Conservation (phyloP, 1,140 invertebrate species). For the Aphelenchoides avenae region DNA sequence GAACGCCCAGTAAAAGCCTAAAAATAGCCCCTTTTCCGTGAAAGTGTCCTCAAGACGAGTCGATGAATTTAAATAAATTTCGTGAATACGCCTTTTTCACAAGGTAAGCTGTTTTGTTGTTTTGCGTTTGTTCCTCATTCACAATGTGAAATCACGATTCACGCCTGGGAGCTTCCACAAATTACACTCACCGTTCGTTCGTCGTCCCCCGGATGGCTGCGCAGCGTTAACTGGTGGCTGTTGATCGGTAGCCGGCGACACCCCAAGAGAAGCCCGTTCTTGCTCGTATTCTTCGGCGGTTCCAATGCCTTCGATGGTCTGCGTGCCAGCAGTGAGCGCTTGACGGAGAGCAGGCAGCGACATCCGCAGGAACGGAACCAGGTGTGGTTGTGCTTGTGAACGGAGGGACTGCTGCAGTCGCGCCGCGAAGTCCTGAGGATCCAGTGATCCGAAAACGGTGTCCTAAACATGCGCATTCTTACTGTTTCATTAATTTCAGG, state of each 20-base stretch:
- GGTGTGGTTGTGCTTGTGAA: conserved; percentile 11
- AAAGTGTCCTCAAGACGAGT: too few relatives aligned
- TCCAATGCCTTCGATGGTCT: conserved; percentile 17
- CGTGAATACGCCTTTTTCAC: too few relatives aligned
- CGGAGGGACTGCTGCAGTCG: conserved; percentile 4
- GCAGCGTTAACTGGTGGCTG: too few relatives aligned
- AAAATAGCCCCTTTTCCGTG: too few relatives aligned
- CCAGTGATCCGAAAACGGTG: conserved; percentile 13
- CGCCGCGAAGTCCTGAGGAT: conserved; percentile 16
- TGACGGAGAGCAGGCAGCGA: conserved; percentile 10
- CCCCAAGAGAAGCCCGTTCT: not conserved
- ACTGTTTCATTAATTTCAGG: not conserved
- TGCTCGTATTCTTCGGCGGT: conserved; percentile 8
- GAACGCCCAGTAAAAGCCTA: too few relatives aligned
- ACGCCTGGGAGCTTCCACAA: too few relatives aligned
- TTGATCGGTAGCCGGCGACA: not conserved
- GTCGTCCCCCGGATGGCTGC: too few relatives aligned
- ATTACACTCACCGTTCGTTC: too few relatives aligned
- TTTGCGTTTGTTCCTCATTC: too few relatives aligned
- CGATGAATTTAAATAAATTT: too few relatives aligned
- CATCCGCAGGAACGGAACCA: conserved; percentile 5
- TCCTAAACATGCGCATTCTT: conserved; percentile 16
- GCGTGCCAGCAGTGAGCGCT: conserved; percentile 10
- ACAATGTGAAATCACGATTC: too few relatives aligned
- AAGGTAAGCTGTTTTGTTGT: too few relatives aligned